These are phyloP conservation scores for Neoascia interrupta DNA, from an alignment of 2,888 invertebrate species.

Conservation along the genomic window DNA sequence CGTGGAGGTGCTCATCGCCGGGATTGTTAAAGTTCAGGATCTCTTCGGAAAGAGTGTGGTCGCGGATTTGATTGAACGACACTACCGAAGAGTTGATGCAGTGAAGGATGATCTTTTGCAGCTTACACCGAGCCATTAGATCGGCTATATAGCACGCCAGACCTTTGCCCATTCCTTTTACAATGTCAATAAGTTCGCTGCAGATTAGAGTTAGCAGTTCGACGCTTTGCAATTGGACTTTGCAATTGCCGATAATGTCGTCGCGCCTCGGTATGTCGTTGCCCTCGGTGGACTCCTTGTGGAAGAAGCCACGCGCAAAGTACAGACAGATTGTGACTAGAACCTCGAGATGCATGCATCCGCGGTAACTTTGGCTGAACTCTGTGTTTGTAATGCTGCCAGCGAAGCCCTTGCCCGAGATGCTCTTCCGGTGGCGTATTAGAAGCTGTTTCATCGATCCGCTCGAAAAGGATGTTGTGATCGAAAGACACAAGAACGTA, in stretches of 20 bases:
- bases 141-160: constrained; percentile 89
- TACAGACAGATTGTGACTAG: constrained; percentile 88
- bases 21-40: constrained; percentile 88
- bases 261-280: constrained; percentile 83
- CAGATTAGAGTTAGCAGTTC: constrained; percentile 87
- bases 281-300: constrained; percentile 74
- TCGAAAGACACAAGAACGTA: constrained; percentile 86
- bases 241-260: constrained; percentile 87
- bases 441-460: constrained; percentile 79
- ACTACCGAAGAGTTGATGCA: constrained; percentile 89
- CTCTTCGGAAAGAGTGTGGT: constrained; percentile 85
- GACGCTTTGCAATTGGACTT: constrained; percentile 88
- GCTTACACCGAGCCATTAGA: constrained; percentile 87
- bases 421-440: constrained; percentile 87
- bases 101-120: constrained; percentile 91
- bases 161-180: constrained; percentile 87
- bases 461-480: constrained; percentile 86
- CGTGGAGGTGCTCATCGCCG: constrained; percentile 82
- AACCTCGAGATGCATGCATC: constrained; percentile 90
- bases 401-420: constrained; percentile 85
- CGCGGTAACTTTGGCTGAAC: constrained; percentile 85
- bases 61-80: constrained; percentile 69
- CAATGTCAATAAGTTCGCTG: constrained; percentile 86
- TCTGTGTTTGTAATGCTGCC: constrained; percentile 84
- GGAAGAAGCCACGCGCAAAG: constrained; percentile 87